phyloP scores from a whole-genome alignment of 2,888 invertebrate genomes.

The Ochropacha duplaris region DNA sequence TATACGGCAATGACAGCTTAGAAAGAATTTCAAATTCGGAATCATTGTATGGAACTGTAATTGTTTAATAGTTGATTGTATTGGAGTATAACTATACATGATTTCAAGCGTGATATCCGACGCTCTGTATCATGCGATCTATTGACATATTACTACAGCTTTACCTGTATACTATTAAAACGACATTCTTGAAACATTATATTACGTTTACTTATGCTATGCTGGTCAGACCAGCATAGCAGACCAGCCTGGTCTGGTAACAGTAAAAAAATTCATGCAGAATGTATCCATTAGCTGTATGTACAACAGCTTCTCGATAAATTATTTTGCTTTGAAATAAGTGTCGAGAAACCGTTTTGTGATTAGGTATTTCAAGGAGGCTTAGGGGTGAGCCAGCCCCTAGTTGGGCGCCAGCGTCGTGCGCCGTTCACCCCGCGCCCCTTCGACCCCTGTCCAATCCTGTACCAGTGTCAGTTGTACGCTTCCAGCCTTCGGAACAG shows the following conservation, averaged over 20 bases:
- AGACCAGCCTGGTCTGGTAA: too few relatives aligned
- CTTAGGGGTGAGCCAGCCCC: conserved; percentile 53
- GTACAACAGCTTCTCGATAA: conserved; percentile 19
- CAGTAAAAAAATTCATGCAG: too few relatives aligned
- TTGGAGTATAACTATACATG: too few relatives aligned
- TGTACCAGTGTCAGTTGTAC: conserved; percentile 60
- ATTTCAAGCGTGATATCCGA: not conserved
- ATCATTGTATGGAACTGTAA: too few relatives aligned
- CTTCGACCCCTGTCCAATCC: conserved; percentile 26
- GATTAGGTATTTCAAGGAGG: conserved; percentile 71
- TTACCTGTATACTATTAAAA: not conserved
- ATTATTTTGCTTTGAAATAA: conserved; percentile 44
- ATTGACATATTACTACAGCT: not conserved
- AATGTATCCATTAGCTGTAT: not conserved
- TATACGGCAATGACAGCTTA: too few relatives aligned
- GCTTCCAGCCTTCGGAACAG: conserved; percentile 61
- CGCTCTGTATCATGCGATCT: not conserved
- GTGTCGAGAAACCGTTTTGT: conserved; percentile 70
- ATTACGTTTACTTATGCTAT: not conserved
- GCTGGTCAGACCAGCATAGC: too few relatives aligned
- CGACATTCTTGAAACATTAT: not conserved
- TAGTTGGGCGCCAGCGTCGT: conserved; percentile 57
- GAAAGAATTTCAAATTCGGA: too few relatives aligned
- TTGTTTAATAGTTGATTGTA: too few relatives aligned
- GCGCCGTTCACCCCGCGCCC: conserved; percentile 48